These are phyloP conservation scores for Torymus texanus DNA, from an alignment of 2,888 invertebrate genomes.

Conservation along the genomic window DNA sequence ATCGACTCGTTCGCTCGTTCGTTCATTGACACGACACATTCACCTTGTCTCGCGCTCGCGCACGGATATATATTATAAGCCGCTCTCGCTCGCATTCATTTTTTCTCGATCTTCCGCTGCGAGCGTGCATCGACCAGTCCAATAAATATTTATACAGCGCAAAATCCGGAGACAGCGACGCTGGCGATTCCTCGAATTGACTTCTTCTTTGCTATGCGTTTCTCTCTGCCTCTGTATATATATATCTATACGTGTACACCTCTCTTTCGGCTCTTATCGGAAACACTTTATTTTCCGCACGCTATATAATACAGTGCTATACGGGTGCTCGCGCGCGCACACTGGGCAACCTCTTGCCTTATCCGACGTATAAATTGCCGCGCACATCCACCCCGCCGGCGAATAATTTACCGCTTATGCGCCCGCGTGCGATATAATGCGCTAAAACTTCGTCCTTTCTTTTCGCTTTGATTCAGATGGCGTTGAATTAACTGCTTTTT, in stretches of 20 bases:
- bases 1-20: constrained; percentile 12
- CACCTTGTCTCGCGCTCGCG: constrained; percentile 34
- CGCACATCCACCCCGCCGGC: neutral
- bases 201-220: too few species aligned
- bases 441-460: neutral
- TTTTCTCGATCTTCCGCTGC: constrained; percentile 3
- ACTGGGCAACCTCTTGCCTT: constrained; percentile 4
- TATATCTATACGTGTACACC: too few species aligned
- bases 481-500: too few species aligned
- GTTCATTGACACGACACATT: constrained; percentile 43
- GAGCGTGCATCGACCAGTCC: neutral
- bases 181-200: constrained; percentile 22
- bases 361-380: constrained; percentile 43
- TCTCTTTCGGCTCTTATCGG: constrained; percentile 26
- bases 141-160: constrained; percentile 35
- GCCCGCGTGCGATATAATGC: neutral
- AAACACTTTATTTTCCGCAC: constrained; percentile 27
- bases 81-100: neutral
- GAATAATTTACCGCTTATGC: constrained; percentile 22
- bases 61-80: neutral
- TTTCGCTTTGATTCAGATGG: neutral
- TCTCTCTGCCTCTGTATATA: too few species aligned
- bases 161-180: constrained; percentile 18
- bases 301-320: neutral
- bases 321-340: neutral